These are phyloP conservation scores for Lepidocyrtinus sp. DNA, from an alignment of 2,888 invertebrate species.

Conservation along the genomic window DNA sequence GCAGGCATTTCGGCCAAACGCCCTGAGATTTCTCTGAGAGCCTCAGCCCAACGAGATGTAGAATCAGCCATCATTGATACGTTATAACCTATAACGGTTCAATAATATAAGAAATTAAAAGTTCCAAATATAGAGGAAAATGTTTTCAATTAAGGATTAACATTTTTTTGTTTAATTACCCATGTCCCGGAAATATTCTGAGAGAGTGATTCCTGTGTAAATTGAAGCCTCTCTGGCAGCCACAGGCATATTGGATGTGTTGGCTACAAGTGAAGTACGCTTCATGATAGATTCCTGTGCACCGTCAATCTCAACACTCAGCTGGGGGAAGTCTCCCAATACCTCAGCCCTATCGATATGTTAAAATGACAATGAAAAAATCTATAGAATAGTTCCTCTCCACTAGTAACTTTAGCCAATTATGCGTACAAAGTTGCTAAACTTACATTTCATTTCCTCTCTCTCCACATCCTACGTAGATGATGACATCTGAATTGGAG, in stretches of 20 bases:
- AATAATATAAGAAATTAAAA: too few relatives aligned
- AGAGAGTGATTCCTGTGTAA: constrained; percentile 99
- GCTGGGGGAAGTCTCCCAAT: constrained; percentile 94
- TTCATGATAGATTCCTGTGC: constrained; percentile 99
- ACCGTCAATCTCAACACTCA: constrained; percentile 97
- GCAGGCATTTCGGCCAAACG: constrained; percentile 99
- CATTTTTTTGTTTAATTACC: constrained; percentile 73
- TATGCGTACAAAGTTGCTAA: not conserved
- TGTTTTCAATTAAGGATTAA: too few relatives aligned
- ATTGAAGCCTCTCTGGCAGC: constrained; percentile 99
- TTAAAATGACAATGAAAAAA: constrained; percentile 4
- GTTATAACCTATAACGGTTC: constrained; percentile 99
- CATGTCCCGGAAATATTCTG: constrained; percentile 94
- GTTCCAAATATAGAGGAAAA: too few relatives aligned
- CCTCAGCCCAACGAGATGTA: constrained; percentile 99
- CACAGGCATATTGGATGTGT: constrained; percentile 99
- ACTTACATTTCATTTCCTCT: constrained; percentile 98
- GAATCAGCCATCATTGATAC: constrained; percentile 99
- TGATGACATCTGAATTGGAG: constrained; percentile 99
- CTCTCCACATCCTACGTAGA: constrained; percentile 99
- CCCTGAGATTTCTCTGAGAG: constrained; percentile 98
- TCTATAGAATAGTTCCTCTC: too few relatives aligned
- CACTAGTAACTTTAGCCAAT: not conserved
- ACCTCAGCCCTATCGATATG: constrained; percentile 67
- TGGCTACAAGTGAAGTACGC: constrained; percentile 98